Percentiles rank a stretch among this genome's conserved stretches.
phyloP scores from a whole-genome alignment of 2,113 vertebrate genomes.

The Siniperca knerii region DNA sequence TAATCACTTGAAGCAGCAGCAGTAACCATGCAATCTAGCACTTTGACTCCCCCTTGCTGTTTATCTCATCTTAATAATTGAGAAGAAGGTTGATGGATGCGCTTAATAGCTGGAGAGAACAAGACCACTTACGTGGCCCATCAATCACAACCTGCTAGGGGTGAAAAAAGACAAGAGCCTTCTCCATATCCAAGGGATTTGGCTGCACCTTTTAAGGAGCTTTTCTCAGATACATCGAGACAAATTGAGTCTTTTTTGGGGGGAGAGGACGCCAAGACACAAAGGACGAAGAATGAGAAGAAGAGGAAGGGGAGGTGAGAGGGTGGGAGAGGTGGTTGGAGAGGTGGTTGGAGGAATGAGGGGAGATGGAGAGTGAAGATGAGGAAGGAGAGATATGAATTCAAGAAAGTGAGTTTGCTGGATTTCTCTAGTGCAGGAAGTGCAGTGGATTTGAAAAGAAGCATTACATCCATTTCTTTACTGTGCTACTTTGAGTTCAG shows the following conservation, averaged over 20 bases:
- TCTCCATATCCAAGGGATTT: constrained; percentile 73
- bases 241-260: constrained; percentile 48
- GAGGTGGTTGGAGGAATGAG: background rate
- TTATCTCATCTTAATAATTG: constrained; percentile 76
- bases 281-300: constrained; percentile 33
- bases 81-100: constrained; percentile 78
- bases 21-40: constrained; percentile 61
- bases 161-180: constrained; percentile 58
- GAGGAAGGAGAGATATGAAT: constrained; percentile 12
- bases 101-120: constrained; percentile 80
- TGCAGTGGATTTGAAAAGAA: constrained; percentile 23
- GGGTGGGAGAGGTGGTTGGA: no score
- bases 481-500: constrained; percentile 39
- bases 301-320: constrained; percentile 18
- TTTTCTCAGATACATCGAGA: constrained; percentile 67
- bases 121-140: constrained; percentile 75
- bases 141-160: constrained; percentile 72
- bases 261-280: constrained; percentile 9
- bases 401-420: constrained; percentile 37
- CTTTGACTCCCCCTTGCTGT: constrained; percentile 67
- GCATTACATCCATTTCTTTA: constrained; percentile 15
- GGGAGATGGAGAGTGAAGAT: constrained; percentile 5
- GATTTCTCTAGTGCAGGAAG: background rate
- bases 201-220: constrained; percentile 62
- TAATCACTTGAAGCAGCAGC: constrained; percentile 73